These are phyloP conservation scores for Beris chalybata DNA, from an alignment of 2,888 invertebrate genomes.

Conservation along the genomic window DNA sequence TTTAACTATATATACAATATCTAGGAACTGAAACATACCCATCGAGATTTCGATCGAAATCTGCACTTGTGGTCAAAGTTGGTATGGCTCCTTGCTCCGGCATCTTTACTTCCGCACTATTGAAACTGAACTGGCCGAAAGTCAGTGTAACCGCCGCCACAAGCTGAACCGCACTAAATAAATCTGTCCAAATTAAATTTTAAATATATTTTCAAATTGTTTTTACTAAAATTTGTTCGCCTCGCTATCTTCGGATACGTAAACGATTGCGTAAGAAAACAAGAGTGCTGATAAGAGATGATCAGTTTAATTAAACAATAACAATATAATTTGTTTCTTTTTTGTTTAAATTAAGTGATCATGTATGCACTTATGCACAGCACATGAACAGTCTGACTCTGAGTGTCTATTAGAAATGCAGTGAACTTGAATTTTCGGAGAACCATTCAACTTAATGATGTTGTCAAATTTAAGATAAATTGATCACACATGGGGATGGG, in stretches of 20 bases:
- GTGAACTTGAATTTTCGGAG: too few species aligned
- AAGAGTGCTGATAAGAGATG: too few species aligned
- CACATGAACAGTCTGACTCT: too few species aligned
- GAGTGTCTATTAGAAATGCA: too few species aligned
- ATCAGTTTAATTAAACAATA: too few species aligned
- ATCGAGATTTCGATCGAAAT: conserved; percentile 49
- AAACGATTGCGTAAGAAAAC: too few species aligned
- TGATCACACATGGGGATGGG: too few species aligned
- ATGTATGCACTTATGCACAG: too few species aligned
- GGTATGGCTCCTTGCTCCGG: conserved; percentile 47
- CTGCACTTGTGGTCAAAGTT: conserved; percentile 47
- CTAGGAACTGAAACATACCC: conserved; percentile 47
- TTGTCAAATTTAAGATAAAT: too few species aligned
- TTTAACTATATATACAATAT: background rate
- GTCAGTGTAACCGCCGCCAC: background rate
- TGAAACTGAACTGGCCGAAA: conserved; percentile 15
- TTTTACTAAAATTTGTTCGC: conserved; percentile 11
- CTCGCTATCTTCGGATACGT: background rate
- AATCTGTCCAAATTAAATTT: conserved; percentile 22
- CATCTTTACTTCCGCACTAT: conserved; percentile 43
- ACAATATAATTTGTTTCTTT: too few species aligned
- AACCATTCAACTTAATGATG: too few species aligned
- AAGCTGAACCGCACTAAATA: conserved; percentile 14
- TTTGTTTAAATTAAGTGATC: too few species aligned
- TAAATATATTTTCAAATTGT: conserved; percentile 5